Base-by-base conservation (phyloP, 2,888 invertebrate genomes). In the Lypha dubia region DNA sequence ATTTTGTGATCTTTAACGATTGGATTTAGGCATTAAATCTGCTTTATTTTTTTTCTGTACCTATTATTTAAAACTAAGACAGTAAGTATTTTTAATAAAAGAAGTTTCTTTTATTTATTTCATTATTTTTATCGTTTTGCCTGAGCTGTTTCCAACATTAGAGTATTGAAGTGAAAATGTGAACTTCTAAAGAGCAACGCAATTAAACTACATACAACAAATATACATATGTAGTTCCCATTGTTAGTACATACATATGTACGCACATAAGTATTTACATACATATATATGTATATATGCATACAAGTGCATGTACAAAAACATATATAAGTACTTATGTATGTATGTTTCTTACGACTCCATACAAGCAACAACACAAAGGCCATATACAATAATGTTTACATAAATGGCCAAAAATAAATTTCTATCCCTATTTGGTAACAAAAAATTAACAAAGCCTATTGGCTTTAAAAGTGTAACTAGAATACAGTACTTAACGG, bases 341-440 rank as follows among this genome's bases (percentile, higher is more conserved):
- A 46, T n/a, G 6, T n/a, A 32, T 56, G 28, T 32, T 20, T 11
- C 24, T 28, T 58, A 20, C 9, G 9, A 24, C 15, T 22, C 22
- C 20, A 38, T 41, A 20, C n/a, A 17, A n/a, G 38, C n/a, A 24
- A 22, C 17, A 11, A 22, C 38, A 20, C 17, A 22, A 20, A 51
- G 35, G 35, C 9, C 20, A 46, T 49, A 13, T 35, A 49, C 60
- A 15, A n/a, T 20, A 7, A n/a, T n/a, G 15, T n/a, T 38, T 1
- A 24, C 24, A 53, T 24, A 24, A n/a, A 38, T 17, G 24, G 20
- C 51, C 41, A 28, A 63, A 41, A 63, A 32, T n/a, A n/a, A 53
- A 65, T 20, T 44, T 32, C 3, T n/a, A 44, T 44, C 63, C 49
- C 41, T 41, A 51, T 75, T 41, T 75, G 74, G 74, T 44, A 28